Evolutionary conservation across 2,113 vertebrate species (phyloP).

Genomic region (Stegostoma tigrinum): DNA sequence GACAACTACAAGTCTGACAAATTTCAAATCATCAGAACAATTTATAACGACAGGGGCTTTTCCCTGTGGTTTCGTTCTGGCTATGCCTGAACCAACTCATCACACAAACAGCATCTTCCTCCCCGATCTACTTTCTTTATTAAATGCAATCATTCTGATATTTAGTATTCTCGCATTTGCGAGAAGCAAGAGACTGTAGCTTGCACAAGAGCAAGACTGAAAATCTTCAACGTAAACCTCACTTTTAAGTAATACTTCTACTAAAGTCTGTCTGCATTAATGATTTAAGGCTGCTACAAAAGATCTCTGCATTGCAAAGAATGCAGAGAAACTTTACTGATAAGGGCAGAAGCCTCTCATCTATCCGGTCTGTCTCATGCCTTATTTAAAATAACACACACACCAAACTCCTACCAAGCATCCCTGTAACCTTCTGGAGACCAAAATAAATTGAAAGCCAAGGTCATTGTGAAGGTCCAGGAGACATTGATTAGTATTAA

Average conservation of each 20-base stretch:
- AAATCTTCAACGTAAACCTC: too few relatives aligned
- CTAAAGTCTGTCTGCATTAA: background rate
- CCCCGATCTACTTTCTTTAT: too few relatives aligned
- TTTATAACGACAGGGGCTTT: too few relatives aligned
- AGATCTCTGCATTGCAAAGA: background rate
- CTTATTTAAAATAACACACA: background rate
- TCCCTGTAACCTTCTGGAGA: background rate
- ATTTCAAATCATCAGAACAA: too few relatives aligned
- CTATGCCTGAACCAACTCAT: too few relatives aligned
- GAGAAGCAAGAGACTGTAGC: too few relatives aligned
- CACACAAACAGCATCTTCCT: too few relatives aligned
- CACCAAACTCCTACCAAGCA: background rate
- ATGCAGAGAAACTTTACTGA: background rate
- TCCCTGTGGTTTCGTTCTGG: too few relatives aligned
- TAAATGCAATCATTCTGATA: background rate
- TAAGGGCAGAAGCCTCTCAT: background rate
- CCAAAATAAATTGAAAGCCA: background rate
- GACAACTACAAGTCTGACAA: too few relatives aligned
- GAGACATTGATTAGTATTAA: background rate
- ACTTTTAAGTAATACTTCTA: too few relatives aligned
- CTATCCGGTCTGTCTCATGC: background rate
- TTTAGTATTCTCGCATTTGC: too few relatives aligned
- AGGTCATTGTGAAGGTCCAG: background rate
- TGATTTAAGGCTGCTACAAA: background rate
- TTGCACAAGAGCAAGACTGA: too few relatives aligned